Conservation (phyloP, 1,140 invertebrate species). For the Coptotermes formosanus region DNA sequence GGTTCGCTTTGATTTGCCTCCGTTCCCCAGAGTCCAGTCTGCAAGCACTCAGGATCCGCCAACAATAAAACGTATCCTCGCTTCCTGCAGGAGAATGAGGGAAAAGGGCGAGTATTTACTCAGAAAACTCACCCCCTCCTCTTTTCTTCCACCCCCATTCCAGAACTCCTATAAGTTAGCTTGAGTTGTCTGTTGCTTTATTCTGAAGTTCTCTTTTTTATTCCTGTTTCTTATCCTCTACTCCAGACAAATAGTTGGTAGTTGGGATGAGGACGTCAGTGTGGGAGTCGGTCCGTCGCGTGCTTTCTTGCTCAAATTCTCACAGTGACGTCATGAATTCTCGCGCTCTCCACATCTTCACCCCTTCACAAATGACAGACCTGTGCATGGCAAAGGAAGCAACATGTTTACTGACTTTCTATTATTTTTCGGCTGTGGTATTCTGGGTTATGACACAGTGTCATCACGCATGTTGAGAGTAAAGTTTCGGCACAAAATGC, state of each 20-base stretch:
- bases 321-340: too few species aligned
- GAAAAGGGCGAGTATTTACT: constrained; percentile 22
- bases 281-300: not conserved
- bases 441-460: too few species aligned
- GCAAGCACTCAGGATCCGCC: constrained; percentile 17
- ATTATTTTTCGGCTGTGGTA: too few species aligned
- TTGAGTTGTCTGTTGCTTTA: not conserved
- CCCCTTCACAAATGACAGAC: too few species aligned
- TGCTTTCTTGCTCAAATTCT: too few species aligned
- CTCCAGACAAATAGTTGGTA: not conserved
- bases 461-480: too few species aligned
- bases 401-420: too few species aligned
- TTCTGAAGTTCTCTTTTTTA: not conserved
- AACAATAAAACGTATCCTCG: constrained; percentile 3
- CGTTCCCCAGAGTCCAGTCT: constrained; percentile 21
- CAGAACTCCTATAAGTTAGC: not conserved
- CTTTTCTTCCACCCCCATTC: not conserved
- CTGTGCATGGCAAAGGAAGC: too few species aligned
- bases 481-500: too few species aligned
- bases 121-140: not conserved
- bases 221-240: not conserved
- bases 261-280: not conserved
- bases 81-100: not conserved
- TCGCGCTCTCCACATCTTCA: too few species aligned
- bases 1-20: constrained; percentile 20